These are phyloP conservation scores for Hypsibius dujardini DNA, from an alignment of 1,140 invertebrate species.

Conservation along the genomic window DNA sequence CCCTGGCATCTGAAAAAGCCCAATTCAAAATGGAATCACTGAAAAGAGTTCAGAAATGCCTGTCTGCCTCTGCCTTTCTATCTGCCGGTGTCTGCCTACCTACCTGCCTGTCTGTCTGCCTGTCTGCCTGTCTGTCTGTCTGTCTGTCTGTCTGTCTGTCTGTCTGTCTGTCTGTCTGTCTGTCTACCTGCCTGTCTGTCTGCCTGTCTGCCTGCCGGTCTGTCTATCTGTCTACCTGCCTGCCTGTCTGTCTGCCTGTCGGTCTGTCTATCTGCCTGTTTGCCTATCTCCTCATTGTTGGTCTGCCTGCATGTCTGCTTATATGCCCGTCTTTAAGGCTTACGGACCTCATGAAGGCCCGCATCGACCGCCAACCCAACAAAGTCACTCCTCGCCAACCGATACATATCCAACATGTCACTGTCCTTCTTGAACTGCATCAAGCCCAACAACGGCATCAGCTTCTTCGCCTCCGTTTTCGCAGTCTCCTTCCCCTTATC, in stretches of 20 bases:
- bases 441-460: not conserved
- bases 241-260: not conserved
- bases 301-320: too few relatives aligned
- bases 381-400: not conserved
- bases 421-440: not conserved
- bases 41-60: too few relatives aligned
- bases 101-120: too few relatives aligned
- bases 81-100: too few relatives aligned
- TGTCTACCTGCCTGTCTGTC: too few relatives aligned
- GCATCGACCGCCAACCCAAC: not conserved
- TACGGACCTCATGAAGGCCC: not conserved
- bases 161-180: too few relatives aligned
- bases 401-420: not conserved
- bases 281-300: too few relatives aligned
- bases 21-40: not conserved
- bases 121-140: too few relatives aligned
- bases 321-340: not conserved
- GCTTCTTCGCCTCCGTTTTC: not conserved
- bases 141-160: too few relatives aligned
- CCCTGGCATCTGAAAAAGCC: not conserved
- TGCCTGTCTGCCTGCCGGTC: too few relatives aligned
- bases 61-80: too few relatives aligned
- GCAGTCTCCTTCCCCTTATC: slow-evolving; percentile 16
- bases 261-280: not conserved
- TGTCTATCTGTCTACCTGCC: not conserved